phyloP scores from a whole-genome alignment of 2,888 invertebrate species.

The Eristalis intricaria region DNA sequence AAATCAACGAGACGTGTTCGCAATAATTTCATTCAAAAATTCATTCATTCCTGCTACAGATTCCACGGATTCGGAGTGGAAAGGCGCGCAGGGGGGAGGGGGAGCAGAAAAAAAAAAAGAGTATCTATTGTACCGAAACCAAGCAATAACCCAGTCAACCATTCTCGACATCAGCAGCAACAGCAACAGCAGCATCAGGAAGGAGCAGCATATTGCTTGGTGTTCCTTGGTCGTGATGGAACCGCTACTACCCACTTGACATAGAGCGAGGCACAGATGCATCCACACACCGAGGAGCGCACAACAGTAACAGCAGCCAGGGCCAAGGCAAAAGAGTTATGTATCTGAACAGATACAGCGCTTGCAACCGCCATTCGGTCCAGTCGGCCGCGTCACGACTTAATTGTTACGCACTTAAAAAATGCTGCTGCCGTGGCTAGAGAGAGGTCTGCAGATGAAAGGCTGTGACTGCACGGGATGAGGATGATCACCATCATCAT shows the following conservation, averaged over 20 bases:
- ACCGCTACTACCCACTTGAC: conserved; percentile 69
- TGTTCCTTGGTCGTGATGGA: conserved; percentile 65
- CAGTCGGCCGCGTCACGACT: conserved; percentile 69
- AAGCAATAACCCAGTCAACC: conserved; percentile 59
- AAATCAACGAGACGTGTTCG: conserved; percentile 72
- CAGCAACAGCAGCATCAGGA: conserved; percentile 14
- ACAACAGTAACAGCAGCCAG: conserved; percentile 2
- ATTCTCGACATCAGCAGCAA: conserved; percentile 23
- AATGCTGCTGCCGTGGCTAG: background rate
- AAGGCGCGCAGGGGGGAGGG: background rate
- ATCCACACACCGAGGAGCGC: background rate
- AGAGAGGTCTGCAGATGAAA: conserved; percentile 11
- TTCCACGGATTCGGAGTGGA: conserved; percentile 44
- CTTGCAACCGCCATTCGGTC: conserved; percentile 54
- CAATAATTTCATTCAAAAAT: conserved; percentile 72
- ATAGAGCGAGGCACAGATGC: conserved; percentile 44
- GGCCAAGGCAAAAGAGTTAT: conserved; percentile 11
- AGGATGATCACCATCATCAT: conserved; percentile 46
- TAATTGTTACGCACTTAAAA: conserved; percentile 71
- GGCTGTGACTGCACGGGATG: conserved; percentile 2
- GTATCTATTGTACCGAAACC: conserved; percentile 59
- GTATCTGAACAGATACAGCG: conserved; percentile 55
- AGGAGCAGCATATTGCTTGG: conserved; percentile 45
- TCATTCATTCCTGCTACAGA: conserved; percentile 49
- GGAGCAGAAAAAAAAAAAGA: background rate